These are phyloP conservation scores for Chiloscyllium plagiosum DNA, from an alignment of 2,113 vertebrate species.

Conservation along the genomic window DNA sequence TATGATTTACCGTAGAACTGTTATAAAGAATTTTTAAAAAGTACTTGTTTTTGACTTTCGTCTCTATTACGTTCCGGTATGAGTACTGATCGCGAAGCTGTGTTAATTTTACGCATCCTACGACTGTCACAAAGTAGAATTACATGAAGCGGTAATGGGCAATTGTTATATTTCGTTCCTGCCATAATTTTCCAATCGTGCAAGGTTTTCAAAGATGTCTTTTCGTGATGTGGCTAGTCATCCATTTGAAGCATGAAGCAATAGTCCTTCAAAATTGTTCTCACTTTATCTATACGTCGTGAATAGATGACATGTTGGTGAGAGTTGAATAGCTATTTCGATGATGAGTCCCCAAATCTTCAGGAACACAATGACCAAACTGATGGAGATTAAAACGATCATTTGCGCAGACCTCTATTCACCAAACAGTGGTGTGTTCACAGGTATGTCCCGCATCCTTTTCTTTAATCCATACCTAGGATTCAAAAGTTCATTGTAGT, in stretches of 20 bases:
- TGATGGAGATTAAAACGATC: neutral
- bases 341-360: neutral
- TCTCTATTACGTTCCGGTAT: too few species aligned
- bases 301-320: neutral
- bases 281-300: too few species aligned
- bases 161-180: neutral
- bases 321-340: neutral
- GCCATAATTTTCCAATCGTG: neutral
- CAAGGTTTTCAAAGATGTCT: neutral
- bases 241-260: too few species aligned
- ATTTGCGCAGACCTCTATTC: neutral
- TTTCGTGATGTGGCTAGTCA: neutral
- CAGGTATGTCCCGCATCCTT: neutral
- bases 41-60: too few species aligned
- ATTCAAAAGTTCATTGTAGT: neutral
- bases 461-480: neutral
- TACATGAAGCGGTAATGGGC: neutral
- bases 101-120: too few species aligned
- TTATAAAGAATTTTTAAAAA: too few species aligned
- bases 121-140: too few species aligned
- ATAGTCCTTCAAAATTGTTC: too few species aligned
- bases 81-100: too few species aligned
- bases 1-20: too few species aligned
- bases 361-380: neutral
- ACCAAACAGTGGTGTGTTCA: neutral